Base-by-base conservation (phyloP, 64 coral and sea anemone species). In the Dendrophyllia cribrosa region DNA sequence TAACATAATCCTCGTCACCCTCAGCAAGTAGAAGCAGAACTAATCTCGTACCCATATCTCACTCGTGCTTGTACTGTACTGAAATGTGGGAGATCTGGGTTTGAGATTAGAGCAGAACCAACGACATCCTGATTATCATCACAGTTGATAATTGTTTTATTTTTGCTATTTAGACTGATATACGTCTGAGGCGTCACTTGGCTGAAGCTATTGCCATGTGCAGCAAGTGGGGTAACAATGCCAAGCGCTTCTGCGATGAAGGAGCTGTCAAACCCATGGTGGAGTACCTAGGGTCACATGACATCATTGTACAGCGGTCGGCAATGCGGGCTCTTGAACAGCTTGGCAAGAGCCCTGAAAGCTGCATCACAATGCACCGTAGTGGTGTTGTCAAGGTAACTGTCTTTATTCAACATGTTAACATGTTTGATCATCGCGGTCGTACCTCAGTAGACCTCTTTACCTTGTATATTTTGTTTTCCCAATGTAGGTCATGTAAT, bases 171-270 rank as follows among this genome's bases (percentile, higher is more conserved):
- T 72, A 95, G 96, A 89, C 64, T 78, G 79, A 98, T 23, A 85
- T 84, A 3, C 46, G 51, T 34, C 60, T 98, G 3, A 87, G 90
- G 20, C 93, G 75, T 10, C 79, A 95, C 56, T 56, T 98, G 7
- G 92, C 96, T 21, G 96, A 98, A 76, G 88, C 96, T 6, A 98
- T 94, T 76, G 89, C 96, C 6, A 87, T 86, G 52, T 98, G 96
- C 79, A 89, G 96, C 53, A 78, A 72, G 61, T 98, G 93, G 93
- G 96, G 89, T 5, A 77, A 85, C 52, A 98, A 98, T 22, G 86
- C 96, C 9, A 58, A 66, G 19, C 86, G 64, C 9, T 98, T 98
- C 43, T 92, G 85, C 22, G 48, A 87, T 9, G 89, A 89, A 86
- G 96, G 96, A 56, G 93, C 89, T 9, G 96, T 98, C 14, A 64